Evolutionary conservation across 2,888 invertebrate species (phyloP).

Genomic region (Athrips mouffetella): DNA sequence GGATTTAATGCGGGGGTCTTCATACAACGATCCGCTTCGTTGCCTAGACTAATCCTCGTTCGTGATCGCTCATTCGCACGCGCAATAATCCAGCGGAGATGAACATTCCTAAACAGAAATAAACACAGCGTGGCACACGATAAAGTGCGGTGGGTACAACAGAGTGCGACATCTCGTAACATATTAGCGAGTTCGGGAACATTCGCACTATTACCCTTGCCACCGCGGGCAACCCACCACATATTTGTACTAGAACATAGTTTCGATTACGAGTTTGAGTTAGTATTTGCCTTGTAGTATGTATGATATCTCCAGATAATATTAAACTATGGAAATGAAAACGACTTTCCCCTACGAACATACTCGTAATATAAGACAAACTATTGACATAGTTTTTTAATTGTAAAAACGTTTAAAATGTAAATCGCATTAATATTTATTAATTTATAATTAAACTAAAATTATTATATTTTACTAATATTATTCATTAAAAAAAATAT

Average conservation of each 20-base stretch:
- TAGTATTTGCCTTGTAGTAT: conserved; percentile 4
- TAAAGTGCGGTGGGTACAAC: conserved; percentile 15
- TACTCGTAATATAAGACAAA: no score
- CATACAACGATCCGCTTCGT: background rate
- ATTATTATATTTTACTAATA: no score
- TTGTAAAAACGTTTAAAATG: no score
- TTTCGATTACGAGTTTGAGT: conserved; percentile 11
- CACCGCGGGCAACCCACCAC: conserved; percentile 20
- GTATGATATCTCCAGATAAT: no score
- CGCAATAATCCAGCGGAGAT: conserved; percentile 8
- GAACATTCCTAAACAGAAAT: conserved; percentile 16
- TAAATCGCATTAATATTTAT: no score
- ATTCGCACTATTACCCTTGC: conserved; percentile 33
- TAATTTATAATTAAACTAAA: no score
- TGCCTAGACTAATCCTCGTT: background rate
- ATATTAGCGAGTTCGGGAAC: conserved; percentile 34
- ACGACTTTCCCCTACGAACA: no score
- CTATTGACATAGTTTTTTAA: no score
- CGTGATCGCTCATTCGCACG: background rate
- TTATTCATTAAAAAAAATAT: no score
- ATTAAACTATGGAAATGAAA: no score
- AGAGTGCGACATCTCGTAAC: conserved; percentile 16
- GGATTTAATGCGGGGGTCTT: background rate
- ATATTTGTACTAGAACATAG: conserved; percentile 20
- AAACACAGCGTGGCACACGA: conserved; percentile 17